These are phyloP conservation scores for Thalassophryne amazonica DNA, from an alignment of 2,797 vertebrate species.

Conservation along the genomic window DNA sequence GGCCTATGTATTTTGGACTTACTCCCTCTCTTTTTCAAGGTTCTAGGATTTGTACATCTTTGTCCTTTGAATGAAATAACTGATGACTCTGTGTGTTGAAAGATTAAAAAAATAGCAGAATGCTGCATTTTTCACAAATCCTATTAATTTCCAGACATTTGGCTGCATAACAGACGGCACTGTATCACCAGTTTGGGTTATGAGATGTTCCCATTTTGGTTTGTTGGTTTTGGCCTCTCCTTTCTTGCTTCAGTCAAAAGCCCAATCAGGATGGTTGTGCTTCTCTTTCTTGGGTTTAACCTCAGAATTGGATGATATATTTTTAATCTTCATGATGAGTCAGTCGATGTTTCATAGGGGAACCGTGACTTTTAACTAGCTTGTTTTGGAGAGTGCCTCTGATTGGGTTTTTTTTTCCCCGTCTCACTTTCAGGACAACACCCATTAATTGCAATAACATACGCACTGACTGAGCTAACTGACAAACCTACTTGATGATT, in stretches of 20 bases:
- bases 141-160: neutral
- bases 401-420: constrained; percentile 24
- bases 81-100: neutral
- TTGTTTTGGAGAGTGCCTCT: neutral
- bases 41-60: neutral
- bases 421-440: constrained; percentile 36
- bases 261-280: constrained; percentile 2
- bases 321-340: constrained; percentile 16
- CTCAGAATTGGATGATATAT: constrained; percentile 19
- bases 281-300: constrained; percentile 21
- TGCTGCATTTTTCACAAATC: neutral
- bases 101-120: neutral
- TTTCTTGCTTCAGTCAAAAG: constrained; percentile 5
- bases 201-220: constrained; percentile 3
- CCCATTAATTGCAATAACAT: constrained; percentile 33
- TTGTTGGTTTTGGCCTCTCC: neutral
- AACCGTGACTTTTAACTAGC: constrained; percentile 17
- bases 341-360: constrained; percentile 16
- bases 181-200: constrained; percentile 1
- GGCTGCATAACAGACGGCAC: constrained; percentile 3
- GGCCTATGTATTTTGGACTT: too few species aligned
- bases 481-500: neutral
- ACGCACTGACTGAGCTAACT: constrained; percentile 6
- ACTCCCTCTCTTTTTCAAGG: too few species aligned
- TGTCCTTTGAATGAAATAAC: neutral